Conservation (phyloP, 1,140 invertebrate genomes). For the Lamellibrachia luymesi region DNA sequence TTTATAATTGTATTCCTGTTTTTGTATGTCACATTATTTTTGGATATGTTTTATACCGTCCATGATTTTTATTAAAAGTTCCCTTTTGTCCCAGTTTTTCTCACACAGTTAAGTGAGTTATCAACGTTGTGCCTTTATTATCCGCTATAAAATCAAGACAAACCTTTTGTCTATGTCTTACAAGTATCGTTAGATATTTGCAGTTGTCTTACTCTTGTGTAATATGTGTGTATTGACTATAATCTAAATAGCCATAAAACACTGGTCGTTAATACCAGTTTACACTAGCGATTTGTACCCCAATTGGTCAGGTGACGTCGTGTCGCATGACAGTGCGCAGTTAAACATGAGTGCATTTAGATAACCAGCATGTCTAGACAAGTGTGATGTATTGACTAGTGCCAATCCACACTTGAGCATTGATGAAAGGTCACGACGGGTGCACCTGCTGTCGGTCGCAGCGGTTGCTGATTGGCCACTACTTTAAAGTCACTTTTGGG, state of each 20-base stretch:
- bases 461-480: no score
- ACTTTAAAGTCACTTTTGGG: no score
- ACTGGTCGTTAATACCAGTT: not conserved
- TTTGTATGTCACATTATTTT: not conserved
- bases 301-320: no score
- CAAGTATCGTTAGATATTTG: not conserved
- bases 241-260: not conserved
- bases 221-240: not conserved
- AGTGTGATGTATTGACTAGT: no score
- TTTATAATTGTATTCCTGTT: not conserved
- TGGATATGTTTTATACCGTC: not conserved
- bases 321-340: no score
- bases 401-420: no score
- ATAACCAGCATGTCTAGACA: no score
- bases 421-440: no score
- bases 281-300: no score
- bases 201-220: not conserved
- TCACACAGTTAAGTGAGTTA: not conserved
- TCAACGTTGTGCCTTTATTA: not conserved
- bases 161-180: not conserved
- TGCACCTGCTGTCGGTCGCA: no score
- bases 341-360: no score
- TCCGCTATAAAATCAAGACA: not conserved
- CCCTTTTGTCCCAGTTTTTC: not conserved
- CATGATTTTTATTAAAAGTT: not conserved